phyloP scores from a whole-genome alignment of 2,113 vertebrate genomes.

The Talpa occidentalis region DNA sequence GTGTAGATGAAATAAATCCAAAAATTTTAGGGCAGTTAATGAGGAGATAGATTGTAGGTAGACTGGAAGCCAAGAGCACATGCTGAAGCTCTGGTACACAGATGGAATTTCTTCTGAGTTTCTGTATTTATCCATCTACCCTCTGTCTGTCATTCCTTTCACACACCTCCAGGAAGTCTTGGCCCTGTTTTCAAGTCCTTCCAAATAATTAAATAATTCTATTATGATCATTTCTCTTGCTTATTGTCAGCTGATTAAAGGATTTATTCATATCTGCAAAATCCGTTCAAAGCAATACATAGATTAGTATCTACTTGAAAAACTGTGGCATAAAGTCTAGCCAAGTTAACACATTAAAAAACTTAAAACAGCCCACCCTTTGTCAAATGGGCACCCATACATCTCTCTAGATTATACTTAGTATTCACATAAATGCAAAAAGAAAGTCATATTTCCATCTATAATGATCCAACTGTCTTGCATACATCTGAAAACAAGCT shows the following conservation, averaged over 20 bases:
- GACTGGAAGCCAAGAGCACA: neutral
- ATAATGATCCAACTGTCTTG: neutral
- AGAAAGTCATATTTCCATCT: neutral
- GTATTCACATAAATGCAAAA: neutral
- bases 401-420: neutral
- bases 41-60: neutral
- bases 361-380: neutral
- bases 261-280: constrained; percentile 31
- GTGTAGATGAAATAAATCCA: neutral
- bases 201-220: neutral
- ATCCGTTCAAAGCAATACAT: neutral
- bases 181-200: neutral
- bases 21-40: neutral
- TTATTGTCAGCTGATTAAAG: neutral
- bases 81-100: neutral
- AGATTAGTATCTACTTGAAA: neutral
- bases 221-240: neutral
- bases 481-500: neutral
- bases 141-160: neutral
- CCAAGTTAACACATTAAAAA: neutral
- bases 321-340: neutral
- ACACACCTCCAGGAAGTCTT: neutral
- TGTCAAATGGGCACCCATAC: neutral
- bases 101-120: neutral
- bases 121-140: neutral